Evolutionary conservation across 2,113 vertebrate genomes (phyloP), one percentile per base, ranked within the genome.

Genomic region (Chionodraco myersi): DNA sequence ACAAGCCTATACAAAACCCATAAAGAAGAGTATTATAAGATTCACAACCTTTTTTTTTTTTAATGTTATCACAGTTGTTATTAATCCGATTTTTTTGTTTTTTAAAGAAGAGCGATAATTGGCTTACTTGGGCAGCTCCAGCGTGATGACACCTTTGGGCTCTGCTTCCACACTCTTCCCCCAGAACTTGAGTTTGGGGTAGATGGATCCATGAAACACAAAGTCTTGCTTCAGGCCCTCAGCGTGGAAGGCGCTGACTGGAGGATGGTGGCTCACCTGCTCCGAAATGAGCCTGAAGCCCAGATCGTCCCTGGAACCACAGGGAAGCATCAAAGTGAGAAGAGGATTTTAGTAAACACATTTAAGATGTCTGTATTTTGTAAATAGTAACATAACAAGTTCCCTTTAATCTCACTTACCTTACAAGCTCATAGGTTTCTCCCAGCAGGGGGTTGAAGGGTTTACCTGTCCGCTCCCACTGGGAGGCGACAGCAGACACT

Each of bases 141-240:
- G 92, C n/a, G 98, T 99, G 92, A 99, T 99, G 8, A 93, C 95
- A 74, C 98, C 98, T 93, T 96, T 98, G 0, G 98, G 98, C 77
- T 99, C 98, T 0, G 98, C 98, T 93, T 99, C 97, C 72, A 99
- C 97, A 0, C 98, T 99, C 90, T 99, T 99, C 4, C 98, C 98
- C 98, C 98, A 99, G 91, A 99, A 99, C 88, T 99, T 99, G 44
- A 99, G 97, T 93, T 99, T 99, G 57, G 98, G 98, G 83, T 99
- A 99, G 88, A 99, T 97, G 41, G 98, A 99, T 63, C 98, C 98
- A 58, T 99, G 98, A 88, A 99, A 99, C 63, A 97, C 94, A 91
- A 99, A 99, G 89, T 98, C 97, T 0, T 96, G 95, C 88, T 96
- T 94, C 76, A 99, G 88, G 13, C 98, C 98, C 93, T 99, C 97